These are phyloP conservation scores for Listrodromus nycthemerus DNA, from an alignment of 2,888 invertebrate genomes.

Conservation along the genomic window DNA sequence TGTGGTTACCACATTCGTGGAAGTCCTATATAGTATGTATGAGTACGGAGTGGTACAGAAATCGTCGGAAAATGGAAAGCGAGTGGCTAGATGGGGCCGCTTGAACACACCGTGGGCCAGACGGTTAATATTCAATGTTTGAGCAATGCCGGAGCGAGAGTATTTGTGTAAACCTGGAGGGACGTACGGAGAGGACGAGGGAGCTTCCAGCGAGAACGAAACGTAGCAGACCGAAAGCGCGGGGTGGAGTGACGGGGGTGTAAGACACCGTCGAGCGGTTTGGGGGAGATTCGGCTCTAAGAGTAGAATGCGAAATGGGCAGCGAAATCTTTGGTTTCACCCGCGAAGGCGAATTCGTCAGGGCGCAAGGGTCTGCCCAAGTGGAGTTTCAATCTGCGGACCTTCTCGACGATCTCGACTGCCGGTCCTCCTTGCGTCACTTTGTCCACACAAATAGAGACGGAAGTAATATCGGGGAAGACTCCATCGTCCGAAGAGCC, in stretches of 20 bases:
- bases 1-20: conserved; percentile 45
- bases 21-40: conserved; percentile 15
- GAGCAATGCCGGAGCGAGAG: conserved; percentile 57
- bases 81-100: conserved; percentile 38
- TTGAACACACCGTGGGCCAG: conserved; percentile 47
- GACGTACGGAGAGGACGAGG: conserved; percentile 41
- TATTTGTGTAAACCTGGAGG: conserved; percentile 64
- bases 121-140: conserved; percentile 68
- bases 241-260: conserved; percentile 4
- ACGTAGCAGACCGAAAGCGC: conserved; percentile 36
- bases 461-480: neutral
- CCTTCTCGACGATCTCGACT: neutral
- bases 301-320: conserved; percentile 41
- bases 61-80: conserved; percentile 50
- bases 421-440: neutral
- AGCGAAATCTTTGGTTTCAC: conserved; percentile 28
- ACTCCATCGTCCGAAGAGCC: neutral
- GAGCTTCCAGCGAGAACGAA: conserved; percentile 26
- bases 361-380: conserved; percentile 6
- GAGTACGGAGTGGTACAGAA: conserved; percentile 44
- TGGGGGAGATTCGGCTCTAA: conserved; percentile 22
- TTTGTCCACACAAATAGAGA: neutral
- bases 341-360: conserved; percentile 6
- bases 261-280: conserved; percentile 18
- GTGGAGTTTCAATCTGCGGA: conserved; percentile 31